These are phyloP conservation scores for Zeuzera pyrina DNA, from an alignment of 2,888 invertebrate species.

Conservation along the genomic window DNA sequence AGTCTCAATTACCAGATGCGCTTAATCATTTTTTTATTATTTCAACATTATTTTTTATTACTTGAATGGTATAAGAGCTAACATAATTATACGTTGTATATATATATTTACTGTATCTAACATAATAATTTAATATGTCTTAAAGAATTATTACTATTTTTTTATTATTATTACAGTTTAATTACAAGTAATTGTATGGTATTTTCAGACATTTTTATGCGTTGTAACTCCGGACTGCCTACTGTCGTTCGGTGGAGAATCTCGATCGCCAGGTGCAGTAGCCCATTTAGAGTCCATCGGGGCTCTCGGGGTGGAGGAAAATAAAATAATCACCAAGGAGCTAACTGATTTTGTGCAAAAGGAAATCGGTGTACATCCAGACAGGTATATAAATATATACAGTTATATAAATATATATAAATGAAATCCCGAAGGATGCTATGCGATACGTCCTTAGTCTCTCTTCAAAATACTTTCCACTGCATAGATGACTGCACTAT, in stretches of 20 bases:
- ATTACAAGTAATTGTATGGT: background rate
- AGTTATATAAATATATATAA: no score
- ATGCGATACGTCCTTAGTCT: background rate
- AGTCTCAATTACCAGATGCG: no score
- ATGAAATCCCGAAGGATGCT: no score
- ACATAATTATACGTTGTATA: no score
- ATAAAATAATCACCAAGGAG: constrained; percentile 31
- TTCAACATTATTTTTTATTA: no score
- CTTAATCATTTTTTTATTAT: no score
- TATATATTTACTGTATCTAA: no score
- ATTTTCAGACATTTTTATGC: constrained; percentile 29
- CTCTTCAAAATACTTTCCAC: background rate
- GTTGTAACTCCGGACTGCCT: constrained; percentile 25
- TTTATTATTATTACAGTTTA: no score
- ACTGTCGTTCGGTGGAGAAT: constrained; percentile 22
- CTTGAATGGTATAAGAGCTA: no score
- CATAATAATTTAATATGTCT: no score
- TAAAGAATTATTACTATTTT: no score
- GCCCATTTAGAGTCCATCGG: constrained; percentile 41
- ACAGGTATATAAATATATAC: constrained; percentile 30
- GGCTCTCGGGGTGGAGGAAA: constrained; percentile 27
- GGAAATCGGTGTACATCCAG: constrained; percentile 34
- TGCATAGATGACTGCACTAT: no score
- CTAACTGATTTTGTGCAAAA: constrained; percentile 34
- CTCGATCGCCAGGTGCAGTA: constrained; percentile 21